phyloP scores from a whole-genome alignment of 2,113 vertebrate species.

The Indri indri region DNA sequence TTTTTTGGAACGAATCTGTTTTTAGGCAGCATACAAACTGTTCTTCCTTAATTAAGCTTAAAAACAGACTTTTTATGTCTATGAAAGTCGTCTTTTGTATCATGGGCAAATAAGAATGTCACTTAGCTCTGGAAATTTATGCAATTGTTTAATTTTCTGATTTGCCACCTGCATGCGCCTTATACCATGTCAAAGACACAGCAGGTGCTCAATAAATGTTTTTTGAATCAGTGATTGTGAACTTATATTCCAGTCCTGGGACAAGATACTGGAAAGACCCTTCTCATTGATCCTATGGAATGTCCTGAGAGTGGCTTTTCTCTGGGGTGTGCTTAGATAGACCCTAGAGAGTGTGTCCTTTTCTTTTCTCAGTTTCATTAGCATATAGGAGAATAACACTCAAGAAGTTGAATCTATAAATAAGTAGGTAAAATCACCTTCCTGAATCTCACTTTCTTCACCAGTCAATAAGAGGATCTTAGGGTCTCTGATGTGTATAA shows the following conservation, averaged over 20 bases:
- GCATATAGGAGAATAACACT: not conserved
- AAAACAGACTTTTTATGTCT: not conserved
- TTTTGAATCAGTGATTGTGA: not conserved
- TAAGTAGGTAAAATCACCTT: not conserved
- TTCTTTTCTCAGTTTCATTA: not conserved
- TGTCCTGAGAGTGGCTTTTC: not conserved
- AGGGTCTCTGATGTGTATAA: not conserved
- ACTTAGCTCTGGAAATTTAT: not conserved
- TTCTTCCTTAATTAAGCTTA: not conserved
- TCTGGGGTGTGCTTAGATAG: not conserved
- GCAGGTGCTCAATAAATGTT: not conserved
- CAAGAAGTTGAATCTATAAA: not conserved
- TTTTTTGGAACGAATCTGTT: not conserved
- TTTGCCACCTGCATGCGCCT: rapidly evolving
- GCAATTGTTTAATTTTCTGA: not conserved
- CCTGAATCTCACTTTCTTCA: not conserved
- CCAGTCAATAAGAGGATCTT: not conserved
- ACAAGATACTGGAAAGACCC: not conserved
- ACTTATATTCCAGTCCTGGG: not conserved
- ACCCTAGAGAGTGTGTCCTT: too few species aligned
- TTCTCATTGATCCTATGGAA: rapidly evolving
- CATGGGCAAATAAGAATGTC: not conserved
- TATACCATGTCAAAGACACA: rapidly evolving
- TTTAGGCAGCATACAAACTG: not conserved
- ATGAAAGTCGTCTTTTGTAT: not conserved